Conservation (phyloP, 2,888 invertebrate genomes). For the Cinara cedri region DNA sequence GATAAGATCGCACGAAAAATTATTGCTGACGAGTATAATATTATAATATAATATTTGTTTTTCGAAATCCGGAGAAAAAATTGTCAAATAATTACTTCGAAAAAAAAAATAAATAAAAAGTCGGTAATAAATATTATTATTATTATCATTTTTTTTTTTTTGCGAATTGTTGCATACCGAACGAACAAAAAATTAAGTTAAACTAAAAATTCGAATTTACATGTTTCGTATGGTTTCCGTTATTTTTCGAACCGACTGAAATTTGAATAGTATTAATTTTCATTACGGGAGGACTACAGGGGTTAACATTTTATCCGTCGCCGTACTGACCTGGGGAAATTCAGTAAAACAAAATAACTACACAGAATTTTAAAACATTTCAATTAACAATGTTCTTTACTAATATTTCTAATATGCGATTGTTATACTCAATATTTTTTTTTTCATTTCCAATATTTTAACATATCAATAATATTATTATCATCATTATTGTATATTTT, state of each 20-base stretch:
- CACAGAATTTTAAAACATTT: neutral
- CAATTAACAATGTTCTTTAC: no score
- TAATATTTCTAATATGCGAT: neutral
- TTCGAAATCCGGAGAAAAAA: neutral
- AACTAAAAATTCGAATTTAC: no score
- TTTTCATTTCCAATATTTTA: neutral
- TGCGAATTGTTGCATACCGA: no score
- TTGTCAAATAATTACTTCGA: neutral
- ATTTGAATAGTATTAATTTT: constrained; percentile 6
- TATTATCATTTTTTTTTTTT: no score
- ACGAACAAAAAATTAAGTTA: no score
- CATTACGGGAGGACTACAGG: constrained; percentile 52
- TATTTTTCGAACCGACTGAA: neutral
- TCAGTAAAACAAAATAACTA: neutral
- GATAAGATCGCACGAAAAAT: neutral
- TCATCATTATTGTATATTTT: no score
- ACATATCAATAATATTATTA: neutral
- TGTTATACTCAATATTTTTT: neutral
- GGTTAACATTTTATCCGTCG: constrained; percentile 43
- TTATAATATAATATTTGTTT: neutral
- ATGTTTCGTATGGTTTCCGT: no score
- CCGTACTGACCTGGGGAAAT: constrained; percentile 10
- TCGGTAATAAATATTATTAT: neutral
- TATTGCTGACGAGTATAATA: no score
- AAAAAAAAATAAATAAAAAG: no score